Conservation (phyloP, 2,888 invertebrate genomes). For the Callyntrura guangdongensis region DNA sequence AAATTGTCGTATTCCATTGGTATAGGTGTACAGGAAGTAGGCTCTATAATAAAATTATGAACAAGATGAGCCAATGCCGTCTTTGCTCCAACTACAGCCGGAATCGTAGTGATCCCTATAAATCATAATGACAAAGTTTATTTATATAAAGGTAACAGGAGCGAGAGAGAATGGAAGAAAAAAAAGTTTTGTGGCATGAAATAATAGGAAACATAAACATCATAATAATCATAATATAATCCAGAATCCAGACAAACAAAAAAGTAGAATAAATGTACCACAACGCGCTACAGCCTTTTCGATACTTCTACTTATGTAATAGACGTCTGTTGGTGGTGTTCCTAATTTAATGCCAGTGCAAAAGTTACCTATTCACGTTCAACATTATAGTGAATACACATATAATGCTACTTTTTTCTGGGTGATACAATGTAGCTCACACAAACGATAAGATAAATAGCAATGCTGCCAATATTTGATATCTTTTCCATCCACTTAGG, state of each 20-base stretch:
- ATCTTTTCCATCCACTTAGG: not conserved
- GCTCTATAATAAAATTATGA: slow-evolving; percentile 71
- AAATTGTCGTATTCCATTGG: slow-evolving; percentile 71
- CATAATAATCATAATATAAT: slow-evolving; percentile 56
- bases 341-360: not conserved
- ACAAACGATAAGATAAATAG: slow-evolving; percentile 62
- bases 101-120: slow-evolving; percentile 50
- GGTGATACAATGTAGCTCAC: slow-evolving; percentile 18
- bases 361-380: not conserved
- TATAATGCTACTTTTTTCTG: slow-evolving; percentile 13
- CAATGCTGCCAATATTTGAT: slow-evolving; percentile 20
- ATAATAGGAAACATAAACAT: slow-evolving; percentile 54
- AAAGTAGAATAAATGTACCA: not conserved
- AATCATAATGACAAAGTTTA: slow-evolving; percentile 70
- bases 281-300: not conserved
- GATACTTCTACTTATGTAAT: not conserved
- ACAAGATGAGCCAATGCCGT: slow-evolving; percentile 71
- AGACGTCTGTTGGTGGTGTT: not conserved
- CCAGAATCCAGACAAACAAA: slow-evolving; percentile 53
- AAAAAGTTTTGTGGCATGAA: slow-evolving; percentile 7
- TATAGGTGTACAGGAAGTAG: slow-evolving; percentile 66
- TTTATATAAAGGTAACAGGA: slow-evolving; percentile 36
- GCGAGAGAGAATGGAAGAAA: not conserved
- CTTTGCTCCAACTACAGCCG: slow-evolving; percentile 67
- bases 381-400: not conserved